A percentile compares a stretch with the other conserved stretches of the same genome.
These are phyloP conservation scores for Menidia menidia DNA, from an alignment of 2,797 vertebrate species.

Conservation along the genomic window DNA sequence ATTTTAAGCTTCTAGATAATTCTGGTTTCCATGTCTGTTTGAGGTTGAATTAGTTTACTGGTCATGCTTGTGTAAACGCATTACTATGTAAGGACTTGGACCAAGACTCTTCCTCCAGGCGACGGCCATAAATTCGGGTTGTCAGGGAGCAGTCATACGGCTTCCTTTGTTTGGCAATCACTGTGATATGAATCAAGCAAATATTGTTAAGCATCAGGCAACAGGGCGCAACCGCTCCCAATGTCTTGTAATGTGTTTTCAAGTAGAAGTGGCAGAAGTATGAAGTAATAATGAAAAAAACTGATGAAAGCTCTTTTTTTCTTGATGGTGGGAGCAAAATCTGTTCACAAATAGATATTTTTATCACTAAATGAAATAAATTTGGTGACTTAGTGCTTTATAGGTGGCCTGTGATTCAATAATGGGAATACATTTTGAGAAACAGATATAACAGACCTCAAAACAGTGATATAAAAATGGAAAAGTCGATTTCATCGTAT, in stretches of 20 bases:
- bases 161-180: not conserved
- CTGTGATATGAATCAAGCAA: not conserved
- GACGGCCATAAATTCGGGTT: not conserved
- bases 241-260: not conserved
- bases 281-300: not conserved
- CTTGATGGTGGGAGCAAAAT: not conserved
- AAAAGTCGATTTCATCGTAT: too few species aligned
- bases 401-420: not conserved
- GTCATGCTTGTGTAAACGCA: slow-evolving; percentile 1
- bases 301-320: not conserved
- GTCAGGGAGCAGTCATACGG: not conserved
- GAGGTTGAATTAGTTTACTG: slow-evolving; percentile 4
- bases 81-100: not conserved
- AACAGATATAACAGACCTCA: not conserved
- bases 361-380: not conserved
- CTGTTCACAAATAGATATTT: not conserved
- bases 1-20: not conserved
- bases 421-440: not conserved
- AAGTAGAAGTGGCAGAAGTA: not conserved
- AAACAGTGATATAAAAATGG: not conserved
- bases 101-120: not conserved
- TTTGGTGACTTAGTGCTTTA: not conserved
- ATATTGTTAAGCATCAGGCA: not conserved
- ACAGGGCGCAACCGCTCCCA: not conserved
- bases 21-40: not conserved